Evolutionary conservation across 1,140 invertebrate species (phyloP).

Genomic region (Belonocnema kinseyi): DNA sequence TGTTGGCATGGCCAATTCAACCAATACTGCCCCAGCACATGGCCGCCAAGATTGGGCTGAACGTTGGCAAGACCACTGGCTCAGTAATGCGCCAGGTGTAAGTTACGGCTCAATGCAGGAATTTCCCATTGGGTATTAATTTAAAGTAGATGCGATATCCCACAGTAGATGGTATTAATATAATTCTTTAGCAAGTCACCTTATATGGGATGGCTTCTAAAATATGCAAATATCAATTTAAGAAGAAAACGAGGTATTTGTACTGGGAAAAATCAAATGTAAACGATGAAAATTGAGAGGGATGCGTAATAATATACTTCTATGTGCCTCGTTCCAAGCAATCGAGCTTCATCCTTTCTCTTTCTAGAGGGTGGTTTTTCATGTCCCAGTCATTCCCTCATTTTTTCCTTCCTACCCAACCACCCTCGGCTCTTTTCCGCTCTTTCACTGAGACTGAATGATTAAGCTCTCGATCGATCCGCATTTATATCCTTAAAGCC

Average conservation of each 20-base stretch:
- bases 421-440: constrained; percentile 40
- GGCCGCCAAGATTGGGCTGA: no score
- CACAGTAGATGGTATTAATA: neutral
- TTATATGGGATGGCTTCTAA: neutral
- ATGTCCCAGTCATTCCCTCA: constrained; percentile 6
- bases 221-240: constrained; percentile 22
- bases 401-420: constrained; percentile 40
- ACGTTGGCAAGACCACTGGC: no score
- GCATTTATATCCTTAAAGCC: constrained; percentile 53
- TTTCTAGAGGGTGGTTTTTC: neutral
- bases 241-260: neutral
- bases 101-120: no score
- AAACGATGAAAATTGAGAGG: no score
- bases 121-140: no score
- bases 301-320: neutral
- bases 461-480: constrained; percentile 60
- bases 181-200: neutral
- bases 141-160: no score
- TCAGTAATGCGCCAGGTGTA: no score
- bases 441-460: constrained; percentile 54
- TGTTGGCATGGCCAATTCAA: no score
- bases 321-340: neutral
- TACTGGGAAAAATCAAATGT: neutral
- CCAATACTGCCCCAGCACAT: no score
- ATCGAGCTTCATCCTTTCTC: constrained; percentile 15